These are phyloP conservation scores for Yponomeuta evonymella DNA, from an alignment of 2,888 invertebrate species.

Conservation along the genomic window DNA sequence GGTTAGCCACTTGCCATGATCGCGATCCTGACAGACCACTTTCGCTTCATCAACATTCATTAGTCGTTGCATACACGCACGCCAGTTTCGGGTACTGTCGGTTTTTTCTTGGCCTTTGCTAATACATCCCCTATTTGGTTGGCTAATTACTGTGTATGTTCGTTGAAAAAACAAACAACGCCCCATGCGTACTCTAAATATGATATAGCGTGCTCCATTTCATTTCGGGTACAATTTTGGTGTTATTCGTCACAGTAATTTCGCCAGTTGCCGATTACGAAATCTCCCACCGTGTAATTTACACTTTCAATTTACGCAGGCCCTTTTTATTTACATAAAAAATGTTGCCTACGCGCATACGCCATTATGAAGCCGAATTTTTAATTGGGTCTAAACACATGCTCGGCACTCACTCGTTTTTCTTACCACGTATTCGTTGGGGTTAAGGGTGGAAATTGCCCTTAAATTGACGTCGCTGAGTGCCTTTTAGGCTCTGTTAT, in stretches of 20 bases:
- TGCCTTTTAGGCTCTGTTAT: background rate
- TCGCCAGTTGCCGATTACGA: background rate
- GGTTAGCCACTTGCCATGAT: too few relatives aligned
- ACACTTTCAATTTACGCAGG: conserved; percentile 1
- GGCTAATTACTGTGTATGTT: background rate
- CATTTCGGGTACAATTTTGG: background rate
- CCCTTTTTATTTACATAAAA: conserved; percentile 1
- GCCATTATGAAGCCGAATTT: background rate
- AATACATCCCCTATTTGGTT: too few relatives aligned
- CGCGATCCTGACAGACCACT: too few relatives aligned
- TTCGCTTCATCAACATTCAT: too few relatives aligned
- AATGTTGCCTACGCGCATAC: background rate
- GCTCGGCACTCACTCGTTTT: background rate
- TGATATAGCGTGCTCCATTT: background rate
- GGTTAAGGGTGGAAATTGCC: background rate
- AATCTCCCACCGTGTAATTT: background rate
- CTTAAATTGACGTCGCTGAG: background rate
- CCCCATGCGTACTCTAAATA: background rate
- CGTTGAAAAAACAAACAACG: background rate
- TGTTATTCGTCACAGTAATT: background rate
- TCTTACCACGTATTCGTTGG: background rate
- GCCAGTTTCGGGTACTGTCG: too few relatives aligned
- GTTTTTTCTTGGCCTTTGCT: too few relatives aligned
- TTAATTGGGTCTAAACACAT: background rate
- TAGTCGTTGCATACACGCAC: too few relatives aligned